Evolutionary conservation across 2,888 invertebrate species (phyloP).

Genomic region (Microctonus hyperodae): DNA sequence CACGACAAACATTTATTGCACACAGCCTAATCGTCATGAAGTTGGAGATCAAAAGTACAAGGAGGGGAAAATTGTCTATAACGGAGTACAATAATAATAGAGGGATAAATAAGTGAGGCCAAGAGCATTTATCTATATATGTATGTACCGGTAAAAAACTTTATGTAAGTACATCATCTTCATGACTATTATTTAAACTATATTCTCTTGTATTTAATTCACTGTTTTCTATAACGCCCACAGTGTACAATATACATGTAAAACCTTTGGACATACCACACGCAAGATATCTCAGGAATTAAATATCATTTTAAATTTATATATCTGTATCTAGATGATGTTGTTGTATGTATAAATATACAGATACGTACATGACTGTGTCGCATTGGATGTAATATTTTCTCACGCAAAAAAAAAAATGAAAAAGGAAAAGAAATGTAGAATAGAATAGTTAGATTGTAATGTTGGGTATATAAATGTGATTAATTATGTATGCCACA

Average conservation of each 20-base stretch:
- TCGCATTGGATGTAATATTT: not conserved
- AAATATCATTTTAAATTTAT: not conserved
- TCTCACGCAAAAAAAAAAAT: not conserved
- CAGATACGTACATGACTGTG: no score
- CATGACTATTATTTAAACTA: not conserved
- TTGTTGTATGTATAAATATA: not conserved
- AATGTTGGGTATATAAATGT: not conserved
- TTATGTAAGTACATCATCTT: slow-evolving; percentile 30
- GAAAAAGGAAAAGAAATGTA: not conserved
- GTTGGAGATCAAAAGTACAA: slow-evolving; percentile 4
- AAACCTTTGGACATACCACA: not conserved
- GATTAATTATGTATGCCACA: not conserved
- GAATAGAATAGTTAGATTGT: not conserved
- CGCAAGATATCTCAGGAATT: not conserved
- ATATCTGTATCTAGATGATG: not conserved
- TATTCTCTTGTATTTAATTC: not conserved
- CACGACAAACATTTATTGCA: slow-evolving; percentile 29
- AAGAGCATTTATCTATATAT: slow-evolving; percentile 32
- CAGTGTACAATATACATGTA: not conserved
- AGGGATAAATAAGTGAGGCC: not conserved
- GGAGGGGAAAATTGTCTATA: not conserved
- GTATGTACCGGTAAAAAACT: not conserved
- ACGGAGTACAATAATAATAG: slow-evolving; percentile 23
- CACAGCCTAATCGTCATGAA: slow-evolving; percentile 15
- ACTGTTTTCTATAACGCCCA: slow-evolving; percentile 17